Percentiles rank a stretch among this genome's conserved stretches.
These are phyloP conservation scores for Eumerus sabulonum DNA, from an alignment of 2,888 invertebrate genomes.

Conservation along the genomic window DNA sequence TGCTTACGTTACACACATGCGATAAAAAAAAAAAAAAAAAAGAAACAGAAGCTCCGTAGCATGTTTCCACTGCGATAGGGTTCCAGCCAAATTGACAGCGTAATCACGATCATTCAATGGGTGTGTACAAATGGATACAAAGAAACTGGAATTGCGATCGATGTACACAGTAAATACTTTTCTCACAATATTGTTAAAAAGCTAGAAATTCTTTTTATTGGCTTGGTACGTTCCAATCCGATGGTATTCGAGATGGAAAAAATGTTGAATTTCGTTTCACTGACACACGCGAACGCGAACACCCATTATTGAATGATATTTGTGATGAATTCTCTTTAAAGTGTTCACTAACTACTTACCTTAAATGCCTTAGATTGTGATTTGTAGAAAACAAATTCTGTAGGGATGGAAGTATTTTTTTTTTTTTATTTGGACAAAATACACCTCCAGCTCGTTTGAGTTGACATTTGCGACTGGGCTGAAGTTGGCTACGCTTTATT, in stretches of 20 bases:
- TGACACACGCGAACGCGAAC: too few species aligned
- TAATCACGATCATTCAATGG: constrained; percentile 8
- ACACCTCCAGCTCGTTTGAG: constrained; percentile 53
- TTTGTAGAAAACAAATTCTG: constrained; percentile 45
- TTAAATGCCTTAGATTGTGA: constrained; percentile 35
- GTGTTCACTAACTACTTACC: constrained; percentile 41
- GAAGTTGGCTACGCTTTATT: too few species aligned
- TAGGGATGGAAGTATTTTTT: constrained; percentile 23
- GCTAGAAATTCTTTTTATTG: too few species aligned
- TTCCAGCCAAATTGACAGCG: constrained; percentile 36
- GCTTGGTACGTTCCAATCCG: too few species aligned
- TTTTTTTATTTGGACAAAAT: constrained; percentile 45
- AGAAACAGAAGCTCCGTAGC: too few species aligned
- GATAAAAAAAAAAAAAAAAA: constrained; percentile 33
- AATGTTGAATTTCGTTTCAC: too few species aligned
- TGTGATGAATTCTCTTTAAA: background rate
- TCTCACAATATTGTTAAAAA: too few species aligned
- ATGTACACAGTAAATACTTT: too few species aligned
- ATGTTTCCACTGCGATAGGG: constrained; percentile 51
- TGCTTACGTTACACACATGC: constrained; percentile 42
- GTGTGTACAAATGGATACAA: constrained; percentile 21
- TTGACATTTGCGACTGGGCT: constrained; percentile 63
- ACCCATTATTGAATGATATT: background rate
- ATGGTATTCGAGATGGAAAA: too few species aligned
- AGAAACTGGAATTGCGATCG: background rate